Evolutionary conservation across 2,888 invertebrate genomes (phyloP), one percentile per base, ranked within the genome.

Genomic region (Antheraea yamamai): DNA sequence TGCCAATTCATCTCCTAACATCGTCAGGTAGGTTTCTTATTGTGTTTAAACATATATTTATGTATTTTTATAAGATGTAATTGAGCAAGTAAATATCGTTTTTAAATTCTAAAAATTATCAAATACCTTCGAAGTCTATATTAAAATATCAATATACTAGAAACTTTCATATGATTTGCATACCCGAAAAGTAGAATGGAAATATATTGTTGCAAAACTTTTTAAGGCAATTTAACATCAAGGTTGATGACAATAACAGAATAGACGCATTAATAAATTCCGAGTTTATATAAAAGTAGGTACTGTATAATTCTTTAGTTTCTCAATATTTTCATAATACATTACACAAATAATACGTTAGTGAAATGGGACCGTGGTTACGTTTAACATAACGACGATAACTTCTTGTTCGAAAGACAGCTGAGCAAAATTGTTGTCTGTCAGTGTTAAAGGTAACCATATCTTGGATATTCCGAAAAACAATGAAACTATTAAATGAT

Each of bases 161-260:
- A 66, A 66, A 66, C 26, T 66, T 26, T 66, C 4, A 16, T 30
- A 66, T 66, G 6, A 66, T 30, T 66, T 71, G 61, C 47, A 26
- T 74, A 47, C 47, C 7, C 7, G 72, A 66, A 72, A 61, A 26
- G 30, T 71, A 61, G 23, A 71, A 39, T 74, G 74, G 16, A 73
- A 35, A 18, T 64, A 12, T 55, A 72, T 14, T 35, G 23, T 75
- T 74, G 66, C 75, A 75, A 68, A 76, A 74, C 23, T 70, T 66
- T 75, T 74, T 52, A 66, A 73, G 75, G 68, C 58, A 74, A 74
- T 73, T 76, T 72, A 77, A 75, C 75, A 77, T 68, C 73, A 75
- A 77, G 75, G 77, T 66, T 75, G 47, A 72, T 75, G 71, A 51
- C 47, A 70, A 74, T 35, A 71, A 47, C 18, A 58, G 16, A 39